A percentile compares a stretch with the other conserved stretches of the same genome.
phyloP scores from a whole-genome alignment of 2,888 invertebrate genomes.

The Zygothrica quintamaculata region DNA sequence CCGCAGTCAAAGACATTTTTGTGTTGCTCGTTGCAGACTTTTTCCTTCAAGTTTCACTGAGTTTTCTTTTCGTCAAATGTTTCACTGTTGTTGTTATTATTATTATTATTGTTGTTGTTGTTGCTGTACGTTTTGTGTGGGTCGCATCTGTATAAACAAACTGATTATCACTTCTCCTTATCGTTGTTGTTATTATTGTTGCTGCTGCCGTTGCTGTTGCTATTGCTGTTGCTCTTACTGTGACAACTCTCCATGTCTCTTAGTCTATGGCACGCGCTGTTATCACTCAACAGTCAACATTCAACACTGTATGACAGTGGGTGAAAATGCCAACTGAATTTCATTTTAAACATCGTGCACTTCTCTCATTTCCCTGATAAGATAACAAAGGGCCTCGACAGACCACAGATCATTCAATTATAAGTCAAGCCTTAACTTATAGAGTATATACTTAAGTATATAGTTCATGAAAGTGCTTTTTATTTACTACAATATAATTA shows the following conservation, averaged over 20 bases:
- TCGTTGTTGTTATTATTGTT: constrained; percentile 13
- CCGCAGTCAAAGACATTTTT: constrained; percentile 76
- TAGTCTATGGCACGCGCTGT: constrained; percentile 40
- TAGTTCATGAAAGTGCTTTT: no score
- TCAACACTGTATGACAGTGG: no score
- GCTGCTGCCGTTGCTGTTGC: constrained; percentile 14
- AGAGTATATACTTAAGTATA: no score
- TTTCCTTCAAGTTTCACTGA: constrained; percentile 78
- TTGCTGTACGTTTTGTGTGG: constrained; percentile 51
- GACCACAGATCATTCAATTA: constrained; percentile 14
- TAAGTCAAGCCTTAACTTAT: constrained; percentile 2
- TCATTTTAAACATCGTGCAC: constrained; percentile 31
- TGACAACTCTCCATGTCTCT: constrained; percentile 1
- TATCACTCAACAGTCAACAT: constrained; percentile 48
- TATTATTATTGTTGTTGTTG: constrained; percentile 9
- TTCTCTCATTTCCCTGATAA: constrained; percentile 29
- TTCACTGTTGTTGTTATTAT: constrained; percentile 10
- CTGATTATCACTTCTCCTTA: constrained; percentile 54
- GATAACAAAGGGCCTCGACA: constrained; percentile 17
- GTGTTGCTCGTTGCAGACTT: constrained; percentile 63
- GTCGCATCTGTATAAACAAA: constrained; percentile 61
- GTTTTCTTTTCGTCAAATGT: constrained; percentile 63
- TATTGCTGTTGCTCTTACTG: constrained; percentile 13
- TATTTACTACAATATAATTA: no score
- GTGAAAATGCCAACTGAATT: constrained; percentile 72